phyloP scores from a whole-genome alignment of 2,113 vertebrate genomes.

The Amazona guildingii region DNA sequence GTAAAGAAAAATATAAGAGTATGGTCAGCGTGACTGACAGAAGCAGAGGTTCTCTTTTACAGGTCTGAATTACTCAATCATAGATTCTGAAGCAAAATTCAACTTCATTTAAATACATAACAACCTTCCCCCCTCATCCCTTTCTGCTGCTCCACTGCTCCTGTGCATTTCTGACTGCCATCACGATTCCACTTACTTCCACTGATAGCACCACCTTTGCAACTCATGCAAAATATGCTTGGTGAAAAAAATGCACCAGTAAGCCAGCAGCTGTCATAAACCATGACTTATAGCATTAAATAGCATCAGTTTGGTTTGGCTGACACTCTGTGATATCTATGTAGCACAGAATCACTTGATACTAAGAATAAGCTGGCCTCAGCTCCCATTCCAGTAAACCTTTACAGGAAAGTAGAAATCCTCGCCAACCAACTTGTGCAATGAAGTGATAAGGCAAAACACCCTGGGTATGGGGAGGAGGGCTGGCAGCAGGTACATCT shows the following conservation, averaged over 20 bases:
- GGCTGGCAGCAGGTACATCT: accelerated
- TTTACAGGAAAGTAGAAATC: not conserved
- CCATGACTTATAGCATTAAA: conserved; percentile 2
- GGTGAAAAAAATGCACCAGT: not conserved
- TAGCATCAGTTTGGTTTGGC: not conserved
- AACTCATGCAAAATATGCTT: not conserved
- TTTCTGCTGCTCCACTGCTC: not conserved
- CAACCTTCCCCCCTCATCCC: no score
- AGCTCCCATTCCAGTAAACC: not conserved
- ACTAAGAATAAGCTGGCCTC: not conserved
- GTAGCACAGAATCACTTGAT: not conserved
- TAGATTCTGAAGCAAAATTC: not conserved
- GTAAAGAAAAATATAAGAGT: not conserved
- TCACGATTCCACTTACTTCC: not conserved
- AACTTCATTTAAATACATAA: not conserved
- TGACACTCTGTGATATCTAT: not conserved
- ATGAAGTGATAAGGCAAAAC: not conserved
- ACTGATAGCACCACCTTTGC: not conserved
- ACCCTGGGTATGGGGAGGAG: accelerated
- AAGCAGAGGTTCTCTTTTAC: not conserved
- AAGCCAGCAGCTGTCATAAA: not conserved
- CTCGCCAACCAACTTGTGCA: not conserved
- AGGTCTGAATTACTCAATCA: not conserved
- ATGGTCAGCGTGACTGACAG: accelerated
- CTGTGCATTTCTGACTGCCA: not conserved